Base-by-base conservation (phyloP, 2,888 invertebrate species). In the Anthrax anthrax region DNA sequence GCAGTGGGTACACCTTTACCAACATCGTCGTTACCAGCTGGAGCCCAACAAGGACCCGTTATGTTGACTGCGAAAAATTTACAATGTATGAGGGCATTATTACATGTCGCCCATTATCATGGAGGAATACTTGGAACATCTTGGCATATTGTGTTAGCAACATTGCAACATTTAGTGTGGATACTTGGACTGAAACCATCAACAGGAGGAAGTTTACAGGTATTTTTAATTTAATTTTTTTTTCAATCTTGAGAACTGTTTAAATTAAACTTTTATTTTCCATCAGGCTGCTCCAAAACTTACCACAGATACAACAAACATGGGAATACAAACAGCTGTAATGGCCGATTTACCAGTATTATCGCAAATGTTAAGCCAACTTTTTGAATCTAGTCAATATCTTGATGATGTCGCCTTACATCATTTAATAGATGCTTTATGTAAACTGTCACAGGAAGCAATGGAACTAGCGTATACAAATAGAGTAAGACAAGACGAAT, bases 41-140 rank as follows among this genome's bases (percentile, higher is more conserved):
- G 81, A 73, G 64, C 66, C 8, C 69, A 69, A 63, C 69, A 69
- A 51, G 70, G 70, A 1, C 70, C 70, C 62, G 96, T 97, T 46
- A 94, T 96, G 92, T 73, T 98, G 60, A 97, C 96, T 4, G 87
- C 94, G 0, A 95, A 97, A 59, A 98, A 98, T 75, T 76, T 98
- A 47, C 92, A 96, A 58, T 94, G 95, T 29, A 95, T 97, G 86
- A 76, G 91, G 52, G 87, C 95, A 0, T 71, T 98, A 42, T 73
- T 98, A 41, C 79, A 82, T 57, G 73, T 95, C 44, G 92, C 95
- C 0, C 89, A 91, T 61, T 81, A 89, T 51, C 92, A 95, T 65
- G 96, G 96, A 0, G 83, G 84, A 57, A 82, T 89, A 52, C 74
- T 97, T 50, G 92, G 90, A 42, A 84, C 89, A 43, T 88, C 95